Base-by-base conservation (phyloP, 2,888 invertebrate species). In the Noctua fimbriata region DNA sequence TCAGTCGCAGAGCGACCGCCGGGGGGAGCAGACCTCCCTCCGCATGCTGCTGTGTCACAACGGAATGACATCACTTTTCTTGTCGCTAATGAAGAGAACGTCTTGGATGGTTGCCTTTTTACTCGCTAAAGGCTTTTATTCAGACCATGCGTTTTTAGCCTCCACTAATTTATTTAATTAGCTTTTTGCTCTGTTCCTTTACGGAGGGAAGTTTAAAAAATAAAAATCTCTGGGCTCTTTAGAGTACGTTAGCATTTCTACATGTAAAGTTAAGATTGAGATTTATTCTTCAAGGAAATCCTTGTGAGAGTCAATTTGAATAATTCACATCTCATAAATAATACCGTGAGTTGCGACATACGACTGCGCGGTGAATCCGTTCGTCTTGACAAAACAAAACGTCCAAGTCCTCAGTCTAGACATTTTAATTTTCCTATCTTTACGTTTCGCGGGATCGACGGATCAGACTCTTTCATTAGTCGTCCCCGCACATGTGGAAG, bases 61-160 rank as follows among this genome's bases (percentile, higher is more conserved):
- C 94, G 93, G 94, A 94, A 96, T 96, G 96, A 96, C 96, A 96
- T 96, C 96, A 96, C 96, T 96, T 96, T 96, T 96, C 96, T 96
- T 96, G 96, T 95, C 95, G 95, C 96, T 96, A 96, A 96, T 96
- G 96, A 97, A 97, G 96, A 96, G 95, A 95, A 94, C 95, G 95
- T 95, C 96, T 96, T 92, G 92, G 93, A 93, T 92, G 91, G 92
- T 93, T 92, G 93, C 92, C 93, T 95, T 95, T 95, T 94, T 91
- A 90, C 90, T 90, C 87, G 90, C 91, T 85, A 88, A 92, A 92
- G 92, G 90, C 92, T 93, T 92, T 91, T 92, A 89, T 91, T 91
- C 90, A 87, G 85, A 89, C 88, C 92, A 92, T 91, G 90, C 91
- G 90, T 91, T 93, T 89, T 89, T 87, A 92, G 89, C 86, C 87